phyloP scores from a whole-genome alignment of 2,888 invertebrate genomes.

The Drosophila melanocephala region DNA sequence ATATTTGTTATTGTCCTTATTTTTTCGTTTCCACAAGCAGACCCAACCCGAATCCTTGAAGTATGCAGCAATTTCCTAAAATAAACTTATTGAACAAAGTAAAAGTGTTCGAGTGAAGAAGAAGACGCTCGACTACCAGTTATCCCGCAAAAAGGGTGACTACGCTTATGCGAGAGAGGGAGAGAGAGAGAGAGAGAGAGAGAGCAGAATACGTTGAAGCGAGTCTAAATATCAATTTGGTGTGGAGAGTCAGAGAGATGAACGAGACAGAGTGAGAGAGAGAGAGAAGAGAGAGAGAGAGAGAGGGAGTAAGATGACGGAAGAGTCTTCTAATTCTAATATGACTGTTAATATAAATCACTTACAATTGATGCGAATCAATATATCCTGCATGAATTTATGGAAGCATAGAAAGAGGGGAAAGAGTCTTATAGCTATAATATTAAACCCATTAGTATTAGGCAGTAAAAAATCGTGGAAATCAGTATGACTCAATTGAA shows the following conservation, averaged over 20 bases:
- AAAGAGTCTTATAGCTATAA: neutral
- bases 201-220: no score
- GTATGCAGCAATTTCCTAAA: conserved; percentile 75
- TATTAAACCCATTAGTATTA: neutral
- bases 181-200: neutral
- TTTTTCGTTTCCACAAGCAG: conserved; percentile 16
- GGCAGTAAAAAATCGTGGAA: neutral
- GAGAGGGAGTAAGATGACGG: neutral
- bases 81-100: conserved; percentile 60
- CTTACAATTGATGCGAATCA: neutral
- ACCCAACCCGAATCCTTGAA: conserved; percentile 57
- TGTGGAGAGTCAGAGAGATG: no score
- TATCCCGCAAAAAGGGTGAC: neutral
- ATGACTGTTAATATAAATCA: neutral
- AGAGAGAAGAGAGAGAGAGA: neutral
- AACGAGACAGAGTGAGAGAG: neutral
- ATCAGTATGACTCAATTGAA: neutral
- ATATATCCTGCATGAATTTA: neutral
- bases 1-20: conserved; percentile 30
- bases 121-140: neutral
- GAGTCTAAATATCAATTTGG: no score
- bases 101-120: neutral
- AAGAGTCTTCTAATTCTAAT: neutral
- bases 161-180: no score
- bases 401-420: neutral